phyloP scores from a whole-genome alignment of 2,113 vertebrate genomes.

The Neoarius graeffei region DNA sequence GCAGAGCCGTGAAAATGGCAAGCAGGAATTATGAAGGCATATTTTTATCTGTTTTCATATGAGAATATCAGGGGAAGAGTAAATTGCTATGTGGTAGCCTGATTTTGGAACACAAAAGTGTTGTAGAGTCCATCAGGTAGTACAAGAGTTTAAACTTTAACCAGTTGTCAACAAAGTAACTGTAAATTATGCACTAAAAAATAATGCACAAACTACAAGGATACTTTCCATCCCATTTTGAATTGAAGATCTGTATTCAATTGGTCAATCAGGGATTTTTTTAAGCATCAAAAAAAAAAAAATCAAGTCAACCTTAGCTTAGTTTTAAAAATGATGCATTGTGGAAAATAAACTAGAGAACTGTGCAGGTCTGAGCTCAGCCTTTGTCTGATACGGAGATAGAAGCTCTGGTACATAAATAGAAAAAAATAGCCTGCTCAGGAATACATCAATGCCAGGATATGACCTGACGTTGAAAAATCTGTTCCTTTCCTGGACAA shows the following conservation, averaged over 20 bases:
- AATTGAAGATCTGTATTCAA: background rate
- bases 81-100: background rate
- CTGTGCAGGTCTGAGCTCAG: no score
- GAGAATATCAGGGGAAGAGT: background rate
- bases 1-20: background rate
- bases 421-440: no score
- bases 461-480: no score
- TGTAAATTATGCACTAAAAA: background rate
- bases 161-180: background rate
- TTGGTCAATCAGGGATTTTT: background rate
- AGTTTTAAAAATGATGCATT: background rate
- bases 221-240: background rate
- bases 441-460: no score
- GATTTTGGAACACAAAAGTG: background rate
- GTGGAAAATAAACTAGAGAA: background rate
- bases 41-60: background rate
- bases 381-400: no score
- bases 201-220: background rate
- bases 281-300: no score
- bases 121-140: background rate
- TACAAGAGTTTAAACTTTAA: background rate
- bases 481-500: no score
- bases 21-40: background rate
- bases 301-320: background rate
- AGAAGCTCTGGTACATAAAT: no score